phyloP scores from a whole-genome alignment of 2,888 invertebrate species.

The Meta bourneti region DNA sequence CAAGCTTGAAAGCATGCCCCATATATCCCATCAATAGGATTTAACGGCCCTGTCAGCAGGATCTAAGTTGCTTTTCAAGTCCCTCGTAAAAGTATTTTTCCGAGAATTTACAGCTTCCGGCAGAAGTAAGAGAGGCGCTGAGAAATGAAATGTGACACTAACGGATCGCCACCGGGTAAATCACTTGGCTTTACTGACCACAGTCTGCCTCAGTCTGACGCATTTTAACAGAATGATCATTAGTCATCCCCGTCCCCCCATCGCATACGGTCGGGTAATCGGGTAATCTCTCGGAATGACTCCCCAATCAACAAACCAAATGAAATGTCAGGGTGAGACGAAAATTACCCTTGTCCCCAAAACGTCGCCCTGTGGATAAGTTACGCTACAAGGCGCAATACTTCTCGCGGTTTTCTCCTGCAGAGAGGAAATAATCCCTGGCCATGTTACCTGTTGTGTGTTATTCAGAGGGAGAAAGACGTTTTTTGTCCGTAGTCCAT shows the following conservation, averaged over 20 bases:
- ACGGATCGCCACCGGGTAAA: conserved; percentile 37
- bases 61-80: too few species aligned
- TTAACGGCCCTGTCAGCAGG: too few species aligned
- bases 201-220: conserved; percentile 60
- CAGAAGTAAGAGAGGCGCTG: background rate
- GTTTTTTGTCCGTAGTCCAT: too few species aligned
- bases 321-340: conserved; percentile 50
- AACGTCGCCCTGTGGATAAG: conserved; percentile 23
- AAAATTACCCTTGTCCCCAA: conserved; percentile 64
- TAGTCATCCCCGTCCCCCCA: conserved; percentile 60
- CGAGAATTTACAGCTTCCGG: background rate
- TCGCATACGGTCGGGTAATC: conserved; percentile 53
- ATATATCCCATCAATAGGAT: too few species aligned
- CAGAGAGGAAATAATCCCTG: background rate
- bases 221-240: conserved; percentile 61
- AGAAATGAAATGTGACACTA: conserved; percentile 55
- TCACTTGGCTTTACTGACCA: conserved; percentile 57
- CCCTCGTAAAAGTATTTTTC: background rate
- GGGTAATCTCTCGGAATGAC: conserved; percentile 73
- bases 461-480: too few species aligned
- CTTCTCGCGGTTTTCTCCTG: conserved; percentile 1
- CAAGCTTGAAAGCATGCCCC: too few species aligned
- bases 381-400: conserved; percentile 20
- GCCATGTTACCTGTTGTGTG: background rate
- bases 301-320: conserved; percentile 71